Evolutionary conservation across 2,797 vertebrate species (phyloP).

Genomic region (Tapirus indicus): DNA sequence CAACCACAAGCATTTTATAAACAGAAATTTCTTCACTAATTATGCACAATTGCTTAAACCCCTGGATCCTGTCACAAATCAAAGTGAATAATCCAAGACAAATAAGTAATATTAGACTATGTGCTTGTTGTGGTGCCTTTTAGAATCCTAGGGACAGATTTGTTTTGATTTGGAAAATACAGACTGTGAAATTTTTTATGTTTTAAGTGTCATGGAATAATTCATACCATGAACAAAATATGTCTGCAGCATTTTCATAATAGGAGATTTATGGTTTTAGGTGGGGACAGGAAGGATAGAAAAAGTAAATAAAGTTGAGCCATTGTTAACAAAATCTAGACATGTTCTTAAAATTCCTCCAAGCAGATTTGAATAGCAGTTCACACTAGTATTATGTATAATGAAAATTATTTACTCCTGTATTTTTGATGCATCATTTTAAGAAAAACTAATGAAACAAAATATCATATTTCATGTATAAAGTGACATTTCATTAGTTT

Average conservation of each 20-base stretch:
- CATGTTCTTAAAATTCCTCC: background rate
- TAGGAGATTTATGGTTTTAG: background rate
- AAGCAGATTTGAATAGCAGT: background rate
- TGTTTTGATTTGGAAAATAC: slow-evolving; percentile 1
- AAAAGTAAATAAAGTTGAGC: background rate
- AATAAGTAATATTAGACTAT: background rate
- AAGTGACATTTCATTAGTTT: background rate
- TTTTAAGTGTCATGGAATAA: background rate
- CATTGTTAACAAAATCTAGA: background rate
- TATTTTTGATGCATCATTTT: background rate
- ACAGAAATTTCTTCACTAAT: background rate
- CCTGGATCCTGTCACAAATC: background rate
- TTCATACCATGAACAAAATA: background rate
- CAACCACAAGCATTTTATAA: background rate
- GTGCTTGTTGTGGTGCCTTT: background rate
- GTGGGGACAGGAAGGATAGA: background rate
- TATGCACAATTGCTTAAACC: background rate
- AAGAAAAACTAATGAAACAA: background rate
- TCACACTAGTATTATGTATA: background rate
- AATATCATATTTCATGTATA: background rate
- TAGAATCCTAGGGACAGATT: background rate
- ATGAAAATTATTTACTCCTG: background rate
- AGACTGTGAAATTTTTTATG: background rate
- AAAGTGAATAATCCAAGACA: background rate
- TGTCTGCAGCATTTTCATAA: background rate